These are phyloP conservation scores for Sialis lutaria DNA, from an alignment of 2,888 invertebrate genomes.

Conservation along the genomic window DNA sequence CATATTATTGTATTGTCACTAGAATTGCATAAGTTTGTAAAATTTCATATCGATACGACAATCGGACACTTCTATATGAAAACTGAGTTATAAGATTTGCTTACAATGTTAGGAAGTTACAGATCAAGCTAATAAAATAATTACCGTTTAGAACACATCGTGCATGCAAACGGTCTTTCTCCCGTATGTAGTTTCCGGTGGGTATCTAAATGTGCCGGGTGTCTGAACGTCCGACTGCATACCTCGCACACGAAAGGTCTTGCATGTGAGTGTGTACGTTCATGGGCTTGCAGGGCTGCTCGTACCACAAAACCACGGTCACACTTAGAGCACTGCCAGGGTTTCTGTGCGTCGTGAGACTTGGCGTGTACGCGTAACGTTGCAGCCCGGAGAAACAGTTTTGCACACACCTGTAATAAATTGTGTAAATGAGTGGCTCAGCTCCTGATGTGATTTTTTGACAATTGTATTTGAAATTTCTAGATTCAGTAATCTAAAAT, in stretches of 20 bases:
- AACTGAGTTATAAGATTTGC: no score
- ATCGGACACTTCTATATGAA: no score
- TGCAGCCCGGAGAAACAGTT: conserved; percentile 3
- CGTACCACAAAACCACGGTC: conserved; percentile 1
- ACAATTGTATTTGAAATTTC: no score
- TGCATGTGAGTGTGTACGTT: conserved; percentile 1
- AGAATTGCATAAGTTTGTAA: no score
- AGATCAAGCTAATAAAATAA: no score
- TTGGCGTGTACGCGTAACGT: conserved; percentile 3
- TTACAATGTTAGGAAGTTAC: no score
- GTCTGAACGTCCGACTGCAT: conserved; percentile 3
- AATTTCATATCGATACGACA: no score
- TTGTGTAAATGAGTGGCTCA: no score
- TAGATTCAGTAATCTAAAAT: no score
- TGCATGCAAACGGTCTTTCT: conserved; percentile 4
- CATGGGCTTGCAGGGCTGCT: conserved; percentile 3
- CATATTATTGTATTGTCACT: no score
- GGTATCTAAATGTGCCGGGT: conserved; percentile 5
- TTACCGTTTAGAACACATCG: conserved; percentile 1
- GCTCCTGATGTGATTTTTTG: no score
- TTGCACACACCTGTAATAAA: not conserved
- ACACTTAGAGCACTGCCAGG: conserved; percentile 3
- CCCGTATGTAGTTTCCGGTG: conserved; percentile 4
- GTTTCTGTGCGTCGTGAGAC: conserved; percentile 1
- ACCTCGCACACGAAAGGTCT: conserved; percentile 3